phyloP scores from a whole-genome alignment of 2,888 invertebrate species.

The Copidosoma aretas region DNA sequence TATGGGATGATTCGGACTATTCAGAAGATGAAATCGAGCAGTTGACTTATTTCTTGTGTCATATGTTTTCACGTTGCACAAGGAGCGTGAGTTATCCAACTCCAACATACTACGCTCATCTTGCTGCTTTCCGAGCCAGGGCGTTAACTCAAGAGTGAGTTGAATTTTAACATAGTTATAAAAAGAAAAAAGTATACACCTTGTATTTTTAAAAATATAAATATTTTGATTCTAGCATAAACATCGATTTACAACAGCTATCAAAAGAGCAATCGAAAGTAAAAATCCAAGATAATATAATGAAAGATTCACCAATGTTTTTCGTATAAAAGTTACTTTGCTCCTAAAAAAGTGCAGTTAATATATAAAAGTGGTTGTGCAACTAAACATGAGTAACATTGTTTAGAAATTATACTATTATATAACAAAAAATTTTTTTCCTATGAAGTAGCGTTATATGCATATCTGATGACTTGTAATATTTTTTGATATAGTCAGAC shows the following conservation, averaged over 20 bases:
- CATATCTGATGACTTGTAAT: neutral
- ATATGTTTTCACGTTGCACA: conserved; percentile 84
- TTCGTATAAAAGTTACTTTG: conserved; percentile 28
- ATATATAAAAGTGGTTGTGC: neutral
- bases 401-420: too few species aligned
- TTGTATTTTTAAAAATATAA: neutral
- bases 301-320: conserved; percentile 32
- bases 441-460: too few species aligned
- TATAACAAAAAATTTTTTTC: too few species aligned
- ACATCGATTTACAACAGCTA: conserved; percentile 18
- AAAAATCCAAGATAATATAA: conserved; percentile 22
- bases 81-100: conserved; percentile 86
- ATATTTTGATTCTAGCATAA: conserved; percentile 16
- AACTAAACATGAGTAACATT: too few species aligned
- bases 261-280: conserved; percentile 16
- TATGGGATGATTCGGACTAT: conserved; percentile 80
- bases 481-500: too few species aligned
- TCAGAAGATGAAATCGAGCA: conserved; percentile 78
- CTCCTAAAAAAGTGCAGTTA: neutral
- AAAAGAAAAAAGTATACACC: too few species aligned
- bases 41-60: conserved; percentile 83
- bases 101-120: conserved; percentile 86
- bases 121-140: conserved; percentile 78
- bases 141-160: conserved; percentile 64
- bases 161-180: conserved; percentile 12